A percentile compares a stretch with the other conserved stretches of the same genome.
These are phyloP conservation scores for Drosophila lini DNA, from an alignment of 1,140 invertebrate genomes.

Conservation along the genomic window DNA sequence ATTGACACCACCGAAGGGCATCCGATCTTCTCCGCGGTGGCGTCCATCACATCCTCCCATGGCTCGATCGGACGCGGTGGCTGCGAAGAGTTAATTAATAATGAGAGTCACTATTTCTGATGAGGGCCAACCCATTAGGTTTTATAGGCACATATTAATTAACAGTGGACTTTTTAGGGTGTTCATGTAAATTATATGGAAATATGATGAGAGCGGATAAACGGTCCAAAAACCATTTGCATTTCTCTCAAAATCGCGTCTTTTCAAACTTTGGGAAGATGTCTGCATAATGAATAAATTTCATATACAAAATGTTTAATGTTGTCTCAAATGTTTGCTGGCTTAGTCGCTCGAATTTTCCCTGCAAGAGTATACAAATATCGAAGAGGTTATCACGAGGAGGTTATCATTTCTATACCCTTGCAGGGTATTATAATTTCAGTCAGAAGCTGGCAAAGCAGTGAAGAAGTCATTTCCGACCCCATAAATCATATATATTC, in stretches of 20 bases:
- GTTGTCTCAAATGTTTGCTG: no score
- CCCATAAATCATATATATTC: no score
- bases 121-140: not conserved
- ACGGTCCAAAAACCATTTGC: not conserved
- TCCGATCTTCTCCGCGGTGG: slow-evolving; percentile 85
- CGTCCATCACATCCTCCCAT: slow-evolving; percentile 86
- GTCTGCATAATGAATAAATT: no score
- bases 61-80: slow-evolving; percentile 86
- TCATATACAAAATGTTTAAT: no score
- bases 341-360: no score
- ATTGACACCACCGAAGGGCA: slow-evolving; percentile 85
- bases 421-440: no score
- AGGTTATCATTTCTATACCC: no score
- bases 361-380: no score
- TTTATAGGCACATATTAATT: not conserved
- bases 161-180: not conserved
- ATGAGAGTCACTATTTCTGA: not conserved
- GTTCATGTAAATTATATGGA: not conserved
- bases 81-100: slow-evolving; percentile 74
- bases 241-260: not conserved
- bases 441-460: no score
- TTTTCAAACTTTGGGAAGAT: no score
- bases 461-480: no score
- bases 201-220: not conserved
- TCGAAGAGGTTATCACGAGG: no score